Conservation (phyloP, 2,113 vertebrate species). For the Melanostigma gelatinosum region DNA sequence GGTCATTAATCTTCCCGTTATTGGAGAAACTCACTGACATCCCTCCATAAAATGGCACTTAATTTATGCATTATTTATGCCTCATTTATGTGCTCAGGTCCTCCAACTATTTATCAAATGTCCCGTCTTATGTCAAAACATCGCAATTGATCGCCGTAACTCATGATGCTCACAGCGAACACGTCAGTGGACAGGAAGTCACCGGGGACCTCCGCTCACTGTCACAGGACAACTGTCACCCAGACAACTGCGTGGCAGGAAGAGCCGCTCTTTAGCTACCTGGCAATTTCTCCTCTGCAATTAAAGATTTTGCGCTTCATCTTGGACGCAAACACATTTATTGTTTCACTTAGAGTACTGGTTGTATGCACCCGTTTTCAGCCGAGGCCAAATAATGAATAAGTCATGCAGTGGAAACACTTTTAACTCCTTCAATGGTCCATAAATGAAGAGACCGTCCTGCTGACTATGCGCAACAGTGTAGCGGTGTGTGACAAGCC, state of each 20-base stretch:
- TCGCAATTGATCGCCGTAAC: constrained; percentile 73
- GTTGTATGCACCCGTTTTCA: background rate
- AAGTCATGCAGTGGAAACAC: constrained; percentile 34
- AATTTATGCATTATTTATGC: constrained; percentile 84
- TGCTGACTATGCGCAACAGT: constrained; percentile 36
- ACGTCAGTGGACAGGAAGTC: constrained; percentile 74
- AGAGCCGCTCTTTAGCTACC: constrained; percentile 37
- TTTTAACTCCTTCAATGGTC: constrained; percentile 37
- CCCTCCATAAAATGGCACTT: constrained; percentile 79
- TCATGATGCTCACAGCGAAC: constrained; percentile 69
- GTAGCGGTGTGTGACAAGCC: constrained; percentile 47
- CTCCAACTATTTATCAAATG: constrained; percentile 79
- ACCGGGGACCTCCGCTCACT: constrained; percentile 59
- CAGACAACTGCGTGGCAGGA: constrained; percentile 14
- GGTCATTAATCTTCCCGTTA: constrained; percentile 79
- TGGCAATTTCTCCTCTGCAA: constrained; percentile 19
- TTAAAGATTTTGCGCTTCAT: constrained; percentile 13
- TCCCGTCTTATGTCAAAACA: constrained; percentile 78
- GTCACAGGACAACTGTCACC: constrained; percentile 60
- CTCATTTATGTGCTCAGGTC: constrained; percentile 79
- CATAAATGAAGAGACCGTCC: constrained; percentile 26
- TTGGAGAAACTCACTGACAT: constrained; percentile 77
- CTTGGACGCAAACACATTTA: background rate
- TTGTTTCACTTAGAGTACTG: background rate
- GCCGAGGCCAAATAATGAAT: constrained; percentile 29